Evolutionary conservation across 2,888 invertebrate genomes (phyloP).

Genomic region (Ochropleura plecta): DNA sequence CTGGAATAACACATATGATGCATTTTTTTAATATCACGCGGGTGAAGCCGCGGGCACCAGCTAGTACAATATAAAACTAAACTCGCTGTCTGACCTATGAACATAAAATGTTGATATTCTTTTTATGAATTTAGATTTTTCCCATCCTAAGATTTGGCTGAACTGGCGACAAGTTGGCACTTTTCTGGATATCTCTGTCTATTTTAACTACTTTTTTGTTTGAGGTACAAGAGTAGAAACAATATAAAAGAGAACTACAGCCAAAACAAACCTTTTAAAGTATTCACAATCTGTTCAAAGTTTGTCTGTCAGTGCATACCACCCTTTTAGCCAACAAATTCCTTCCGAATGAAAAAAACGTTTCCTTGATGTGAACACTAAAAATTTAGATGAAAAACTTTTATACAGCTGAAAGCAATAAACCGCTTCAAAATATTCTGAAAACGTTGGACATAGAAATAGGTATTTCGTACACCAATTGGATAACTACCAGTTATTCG

Average conservation of each 20-base stretch:
- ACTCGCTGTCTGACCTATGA: not conserved
- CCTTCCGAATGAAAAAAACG: constrained; percentile 55
- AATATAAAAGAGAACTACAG: constrained; percentile 12
- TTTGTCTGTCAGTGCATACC: constrained; percentile 50
- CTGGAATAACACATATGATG: no score
- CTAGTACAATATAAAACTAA: not conserved
- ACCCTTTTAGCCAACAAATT: constrained; percentile 48
- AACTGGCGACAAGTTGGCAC: not conserved
- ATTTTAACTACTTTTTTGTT: not conserved
- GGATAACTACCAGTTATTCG: constrained; percentile 3
- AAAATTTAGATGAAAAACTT: constrained; percentile 31
- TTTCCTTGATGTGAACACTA: constrained; percentile 38
- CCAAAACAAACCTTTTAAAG: constrained; percentile 37
- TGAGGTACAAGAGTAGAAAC: not conserved
- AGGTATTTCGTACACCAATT: constrained; percentile 5
- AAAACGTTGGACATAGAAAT: constrained; percentile 4
- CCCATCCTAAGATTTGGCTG: not conserved
- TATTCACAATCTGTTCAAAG: constrained; percentile 32
- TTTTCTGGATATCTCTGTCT: not conserved
- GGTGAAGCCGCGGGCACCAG: no score
- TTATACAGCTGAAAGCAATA: constrained; percentile 19
- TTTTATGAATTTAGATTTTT: not conserved
- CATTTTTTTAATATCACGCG: not conserved
- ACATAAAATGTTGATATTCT: not conserved
- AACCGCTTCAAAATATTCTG: constrained; percentile 21